A percentile compares a stretch with the other conserved stretches of the same genome.
These are phyloP conservation scores for Campaea margaritaria DNA, from an alignment of 2,888 invertebrate species.

Conservation along the genomic window DNA sequence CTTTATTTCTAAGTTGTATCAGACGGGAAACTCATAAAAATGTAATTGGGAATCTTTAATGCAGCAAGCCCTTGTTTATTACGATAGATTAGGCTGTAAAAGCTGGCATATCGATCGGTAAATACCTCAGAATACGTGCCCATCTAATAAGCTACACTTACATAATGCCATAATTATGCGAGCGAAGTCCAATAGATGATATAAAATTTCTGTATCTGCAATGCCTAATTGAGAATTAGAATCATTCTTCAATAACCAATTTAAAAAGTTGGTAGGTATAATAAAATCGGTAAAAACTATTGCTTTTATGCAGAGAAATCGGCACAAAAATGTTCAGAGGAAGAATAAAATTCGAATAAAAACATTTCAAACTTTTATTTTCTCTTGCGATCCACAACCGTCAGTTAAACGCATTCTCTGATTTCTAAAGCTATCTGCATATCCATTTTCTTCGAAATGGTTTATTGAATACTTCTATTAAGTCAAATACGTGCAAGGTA, in stretches of 20 bases:
- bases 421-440: constrained; percentile 30
- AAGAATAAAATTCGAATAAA: constrained; percentile 24
- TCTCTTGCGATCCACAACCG: constrained; percentile 11
- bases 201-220: too few relatives aligned
- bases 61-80: constrained; percentile 31
- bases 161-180: background rate
- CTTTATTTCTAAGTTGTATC: constrained; percentile 25
- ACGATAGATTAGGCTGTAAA: constrained; percentile 31
- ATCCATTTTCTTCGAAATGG: constrained; percentile 21
- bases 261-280: constrained; percentile 1
- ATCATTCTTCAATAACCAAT: background rate
- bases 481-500: constrained; percentile 22
- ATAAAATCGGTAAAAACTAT: constrained; percentile 11
- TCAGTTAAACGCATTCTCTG: constrained; percentile 13
- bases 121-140: constrained; percentile 5
- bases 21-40: constrained; percentile 28
- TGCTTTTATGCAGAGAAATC: constrained; percentile 19
- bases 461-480: constrained; percentile 34
- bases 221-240: too few relatives aligned
- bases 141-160: constrained; percentile 1
- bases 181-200: too few relatives aligned
- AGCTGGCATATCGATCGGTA: constrained; percentile 21
- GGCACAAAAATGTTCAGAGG: constrained; percentile 8
- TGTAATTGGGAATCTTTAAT: constrained; percentile 35
- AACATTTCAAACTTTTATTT: constrained; percentile 23